Conservation (phyloP, 2,888 invertebrate genomes). For the Nemotelus nigrinus region DNA sequence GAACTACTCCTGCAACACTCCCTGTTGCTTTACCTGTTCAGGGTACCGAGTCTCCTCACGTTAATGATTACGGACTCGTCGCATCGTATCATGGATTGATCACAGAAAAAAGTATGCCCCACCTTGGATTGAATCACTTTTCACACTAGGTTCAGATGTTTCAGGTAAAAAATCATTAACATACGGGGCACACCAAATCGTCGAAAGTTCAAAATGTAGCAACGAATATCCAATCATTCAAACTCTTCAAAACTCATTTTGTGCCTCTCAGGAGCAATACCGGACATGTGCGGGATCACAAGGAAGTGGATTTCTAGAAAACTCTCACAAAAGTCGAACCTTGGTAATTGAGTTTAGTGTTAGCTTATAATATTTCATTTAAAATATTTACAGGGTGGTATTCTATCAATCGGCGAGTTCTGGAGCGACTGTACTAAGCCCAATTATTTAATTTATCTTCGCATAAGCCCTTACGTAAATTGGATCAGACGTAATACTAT, state of each 20-base stretch:
- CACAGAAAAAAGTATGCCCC: background rate
- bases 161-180: background rate
- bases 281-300: slow-evolving; percentile 20
- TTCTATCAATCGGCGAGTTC: slow-evolving; percentile 27
- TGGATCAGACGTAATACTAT: slow-evolving; percentile 35
- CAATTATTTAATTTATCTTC: slow-evolving; percentile 4
- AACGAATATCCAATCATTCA: slow-evolving; percentile 10
- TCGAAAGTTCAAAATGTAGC: background rate
- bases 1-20: slow-evolving; percentile 21
- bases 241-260: slow-evolving; percentile 16
- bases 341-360: slow-evolving; percentile 5
- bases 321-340: background rate
- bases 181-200: slow-evolving; percentile 33
- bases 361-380: background rate
- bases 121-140: background rate
- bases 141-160: background rate
- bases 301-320: slow-evolving; percentile 27
- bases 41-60: background rate
- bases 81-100: background rate
- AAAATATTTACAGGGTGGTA: slow-evolving; percentile 19
- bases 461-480: slow-evolving; percentile 31
- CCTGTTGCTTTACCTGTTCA: slow-evolving; percentile 25
- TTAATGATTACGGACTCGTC: slow-evolving; percentile 15
- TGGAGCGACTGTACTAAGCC: slow-evolving; percentile 16
- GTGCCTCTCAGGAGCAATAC: slow-evolving; percentile 3